phyloP scores from a whole-genome alignment of 2,797 vertebrate species.

The Taenioides sp. region DNA sequence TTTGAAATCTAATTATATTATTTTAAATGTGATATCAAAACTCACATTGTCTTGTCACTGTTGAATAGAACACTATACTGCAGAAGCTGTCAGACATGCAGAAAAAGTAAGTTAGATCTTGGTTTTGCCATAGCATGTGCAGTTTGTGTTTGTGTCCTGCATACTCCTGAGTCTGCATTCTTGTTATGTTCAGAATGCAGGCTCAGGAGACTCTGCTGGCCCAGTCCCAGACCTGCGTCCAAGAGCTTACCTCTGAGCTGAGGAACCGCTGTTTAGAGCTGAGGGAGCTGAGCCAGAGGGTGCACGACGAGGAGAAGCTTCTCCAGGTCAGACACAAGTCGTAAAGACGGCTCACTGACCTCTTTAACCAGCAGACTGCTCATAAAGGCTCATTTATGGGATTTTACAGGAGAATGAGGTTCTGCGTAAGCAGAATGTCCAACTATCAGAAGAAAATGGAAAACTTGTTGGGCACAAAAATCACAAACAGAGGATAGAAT shows the following conservation, averaged over 20 bases:
- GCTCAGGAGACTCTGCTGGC: constrained; percentile 63
- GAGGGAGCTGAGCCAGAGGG: constrained; percentile 61
- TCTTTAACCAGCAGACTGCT: not conserved
- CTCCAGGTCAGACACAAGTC: constrained; percentile 62
- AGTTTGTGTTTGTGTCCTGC: no score
- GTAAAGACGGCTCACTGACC: not conserved
- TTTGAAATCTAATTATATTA: not conserved
- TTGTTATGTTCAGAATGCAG: constrained; percentile 60
- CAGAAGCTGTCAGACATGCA: constrained; percentile 81
- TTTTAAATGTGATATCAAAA: not conserved
- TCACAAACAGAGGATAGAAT: constrained; percentile 93
- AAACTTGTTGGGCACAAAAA: constrained; percentile 95
- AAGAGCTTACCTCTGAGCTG: constrained; percentile 78
- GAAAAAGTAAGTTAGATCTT: constrained; percentile 77
- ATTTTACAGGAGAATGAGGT: constrained; percentile 82
- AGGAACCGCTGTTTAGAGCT: constrained; percentile 78
- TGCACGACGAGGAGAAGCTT: constrained; percentile 69
- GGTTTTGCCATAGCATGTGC: no score
- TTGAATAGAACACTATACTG: constrained; percentile 75
- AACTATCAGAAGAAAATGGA: constrained; percentile 91
- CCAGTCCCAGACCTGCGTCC: constrained; percentile 77
- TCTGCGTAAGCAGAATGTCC: constrained; percentile 85
- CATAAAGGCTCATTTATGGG: not conserved
- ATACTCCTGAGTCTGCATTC: no score
- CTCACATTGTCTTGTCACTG: constrained; percentile 29